Conservation (phyloP, 2,113 vertebrate species). For the Mobula birostris region DNA sequence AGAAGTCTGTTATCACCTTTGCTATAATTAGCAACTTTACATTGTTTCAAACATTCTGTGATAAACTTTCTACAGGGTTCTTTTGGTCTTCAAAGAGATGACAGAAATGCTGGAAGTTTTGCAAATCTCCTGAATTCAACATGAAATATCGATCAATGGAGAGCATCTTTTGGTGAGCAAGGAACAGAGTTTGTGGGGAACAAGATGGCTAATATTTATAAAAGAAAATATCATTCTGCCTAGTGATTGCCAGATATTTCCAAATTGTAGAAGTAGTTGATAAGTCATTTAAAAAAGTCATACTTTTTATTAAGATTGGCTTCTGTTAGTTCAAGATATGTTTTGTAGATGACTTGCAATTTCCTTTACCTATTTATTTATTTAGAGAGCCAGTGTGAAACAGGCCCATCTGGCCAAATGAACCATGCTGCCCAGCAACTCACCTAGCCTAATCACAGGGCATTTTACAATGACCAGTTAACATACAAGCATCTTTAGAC, state of each 20-base stretch:
- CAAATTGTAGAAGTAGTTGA: not conserved
- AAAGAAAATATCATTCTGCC: not conserved
- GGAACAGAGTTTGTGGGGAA: not conserved
- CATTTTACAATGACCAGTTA: too few species aligned
- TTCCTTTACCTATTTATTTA: not conserved
- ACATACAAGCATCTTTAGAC: too few species aligned
- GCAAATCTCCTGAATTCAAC: not conserved
- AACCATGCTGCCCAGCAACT: too few species aligned
- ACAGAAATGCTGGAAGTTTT: not conserved
- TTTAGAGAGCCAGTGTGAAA: too few species aligned
- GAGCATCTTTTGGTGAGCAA: not conserved
- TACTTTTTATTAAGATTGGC: not conserved
- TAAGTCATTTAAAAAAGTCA: not conserved
- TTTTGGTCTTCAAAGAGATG: not conserved
- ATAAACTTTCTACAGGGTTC: not conserved
- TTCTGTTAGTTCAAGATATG: not conserved
- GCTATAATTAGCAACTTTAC: not conserved
- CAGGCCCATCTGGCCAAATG: too few species aligned
- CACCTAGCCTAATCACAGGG: too few species aligned
- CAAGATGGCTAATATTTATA: not conserved
- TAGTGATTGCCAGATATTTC: not conserved
- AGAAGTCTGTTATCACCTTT: not conserved
- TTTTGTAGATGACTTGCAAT: not conserved
- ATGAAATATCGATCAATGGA: not conserved
- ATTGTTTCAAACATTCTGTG: not conserved